Evolutionary conservation across 2,888 invertebrate species (phyloP).

Genomic region (Polyploca ridens): DNA sequence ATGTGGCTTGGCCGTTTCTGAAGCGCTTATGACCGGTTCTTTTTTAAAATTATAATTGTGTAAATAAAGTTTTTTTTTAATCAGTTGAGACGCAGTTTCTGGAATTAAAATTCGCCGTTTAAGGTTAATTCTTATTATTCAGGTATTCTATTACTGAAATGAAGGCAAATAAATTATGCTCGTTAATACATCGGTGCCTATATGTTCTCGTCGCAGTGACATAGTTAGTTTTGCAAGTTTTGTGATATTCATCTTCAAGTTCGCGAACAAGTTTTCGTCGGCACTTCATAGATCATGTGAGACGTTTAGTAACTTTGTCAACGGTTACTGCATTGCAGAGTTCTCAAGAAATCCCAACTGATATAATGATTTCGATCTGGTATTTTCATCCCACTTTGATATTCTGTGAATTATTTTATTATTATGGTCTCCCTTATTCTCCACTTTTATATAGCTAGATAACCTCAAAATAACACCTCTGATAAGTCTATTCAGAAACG

Average conservation of each 20-base stretch:
- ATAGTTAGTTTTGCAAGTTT: conserved; percentile 54
- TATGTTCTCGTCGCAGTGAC: conserved; percentile 34
- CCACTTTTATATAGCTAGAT: too few relatives aligned
- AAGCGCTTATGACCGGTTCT: too few relatives aligned
- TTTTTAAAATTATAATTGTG: too few relatives aligned
- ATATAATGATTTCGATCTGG: background rate
- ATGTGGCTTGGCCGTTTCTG: too few relatives aligned
- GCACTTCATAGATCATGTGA: conserved; percentile 45
- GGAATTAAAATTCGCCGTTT: too few relatives aligned
- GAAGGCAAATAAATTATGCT: conserved; percentile 45
- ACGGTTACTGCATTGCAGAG: conserved; percentile 7
- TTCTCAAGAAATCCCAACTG: background rate
- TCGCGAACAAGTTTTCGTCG: conserved; percentile 33
- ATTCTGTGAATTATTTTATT: background rate
- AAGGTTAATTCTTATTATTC: background rate
- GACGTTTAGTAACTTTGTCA: conserved; percentile 30
- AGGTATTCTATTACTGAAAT: conserved; percentile 10
- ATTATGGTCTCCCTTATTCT: too few relatives aligned
- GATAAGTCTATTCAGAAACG: too few relatives aligned
- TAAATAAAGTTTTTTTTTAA: too few relatives aligned
- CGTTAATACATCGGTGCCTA: conserved; percentile 50
- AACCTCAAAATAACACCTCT: too few relatives aligned
- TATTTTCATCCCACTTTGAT: background rate
- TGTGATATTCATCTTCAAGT: conserved; percentile 56
- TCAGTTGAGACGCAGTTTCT: too few relatives aligned